phyloP scores from a whole-genome alignment of 2,888 invertebrate species.

The Phortica okadai region DNA sequence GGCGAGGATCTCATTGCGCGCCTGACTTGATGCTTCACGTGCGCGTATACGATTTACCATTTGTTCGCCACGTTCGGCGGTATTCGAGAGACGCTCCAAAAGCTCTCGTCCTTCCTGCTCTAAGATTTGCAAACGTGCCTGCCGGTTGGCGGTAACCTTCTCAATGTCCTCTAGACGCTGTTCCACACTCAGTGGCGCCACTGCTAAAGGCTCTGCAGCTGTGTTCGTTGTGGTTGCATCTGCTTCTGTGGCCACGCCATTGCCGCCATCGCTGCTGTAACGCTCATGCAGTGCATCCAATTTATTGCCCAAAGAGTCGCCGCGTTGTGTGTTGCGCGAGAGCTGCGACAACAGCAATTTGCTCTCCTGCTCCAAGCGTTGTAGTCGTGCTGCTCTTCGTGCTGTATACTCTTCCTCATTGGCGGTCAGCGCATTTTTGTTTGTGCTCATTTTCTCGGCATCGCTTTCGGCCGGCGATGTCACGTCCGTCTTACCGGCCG shows the following conservation, averaged over 20 bases:
- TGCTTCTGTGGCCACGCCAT: constrained; percentile 42
- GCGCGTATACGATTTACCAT: constrained; percentile 72
- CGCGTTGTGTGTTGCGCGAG: constrained; percentile 65
- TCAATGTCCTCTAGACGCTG: constrained; percentile 71
- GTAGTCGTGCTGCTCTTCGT: constrained; percentile 67
- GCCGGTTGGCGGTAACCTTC: constrained; percentile 67
- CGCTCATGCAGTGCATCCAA: constrained; percentile 71
- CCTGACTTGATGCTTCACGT: constrained; percentile 59
- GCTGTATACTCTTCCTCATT: constrained; percentile 70
- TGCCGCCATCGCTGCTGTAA: constrained; percentile 50
- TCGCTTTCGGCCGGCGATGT: not conserved
- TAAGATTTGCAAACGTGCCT: constrained; percentile 77
- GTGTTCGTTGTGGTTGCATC: not conserved
- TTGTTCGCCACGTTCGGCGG: constrained; percentile 69
- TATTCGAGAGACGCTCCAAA: constrained; percentile 76
- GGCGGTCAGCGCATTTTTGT: constrained; percentile 58
- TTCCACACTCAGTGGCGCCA: constrained; percentile 50
- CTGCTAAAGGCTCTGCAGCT: not conserved
- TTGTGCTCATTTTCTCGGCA: not conserved
- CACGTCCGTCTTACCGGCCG: not conserved
- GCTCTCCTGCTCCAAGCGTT: constrained; percentile 87
- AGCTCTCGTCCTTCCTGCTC: constrained; percentile 89
- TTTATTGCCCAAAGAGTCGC: constrained; percentile 59
- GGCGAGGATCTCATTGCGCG: constrained; percentile 45
- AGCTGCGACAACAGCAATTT: constrained; percentile 80